Base-by-base conservation (phyloP, 2,888 invertebrate genomes). In the Phrixothrix hirtus region DNA sequence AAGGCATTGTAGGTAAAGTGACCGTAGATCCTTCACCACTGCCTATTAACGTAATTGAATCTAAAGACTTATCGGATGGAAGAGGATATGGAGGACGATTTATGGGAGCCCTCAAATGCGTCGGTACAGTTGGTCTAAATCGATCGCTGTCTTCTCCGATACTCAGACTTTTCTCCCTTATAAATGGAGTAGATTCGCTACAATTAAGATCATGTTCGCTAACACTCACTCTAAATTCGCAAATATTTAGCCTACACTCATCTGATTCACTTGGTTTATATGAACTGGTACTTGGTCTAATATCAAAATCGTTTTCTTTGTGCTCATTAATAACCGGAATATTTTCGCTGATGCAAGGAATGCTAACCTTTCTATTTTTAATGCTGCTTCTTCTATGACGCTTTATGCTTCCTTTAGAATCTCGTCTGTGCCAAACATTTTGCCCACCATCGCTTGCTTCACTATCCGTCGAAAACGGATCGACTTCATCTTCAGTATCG, bases 401-500 rank as follows among this genome's bases (percentile, higher is more conserved):
- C 32, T 46, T 52, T 6, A 41, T 10, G 11, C 52, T 41, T 14
- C 38, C 31, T 27, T 34, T 53, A n/a, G 34, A 46, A 34, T 45
- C 48, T 12, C 55, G 41, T 15, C 52, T 56, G 39, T 58, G 64
- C 57, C 67, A 66, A 30, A 66, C 67, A 30, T 66, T 66, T 32
- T 67, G 68, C 15, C 70, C 69, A 56, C 67, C 68, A 38, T 69
- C 69, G 35, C 59, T 59, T n/a, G 84, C 84, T 60, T 89, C 89
- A 67, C 89, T 91, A 69, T 91, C 91, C 27, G 90, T 90, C 52
- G 89, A 89, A 70, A 91, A 87, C 66, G 88, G 88, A 67, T 89
- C 89, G 64, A 90, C 86, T 68, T 91, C 91, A 67, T 90, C 89
- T 70, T 92, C 91, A 10, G 92, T 92, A 64, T 90, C 89, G 62